phyloP scores from a whole-genome alignment of 2,113 vertebrate genomes.

The Illadopsis cleaveri region DNA sequence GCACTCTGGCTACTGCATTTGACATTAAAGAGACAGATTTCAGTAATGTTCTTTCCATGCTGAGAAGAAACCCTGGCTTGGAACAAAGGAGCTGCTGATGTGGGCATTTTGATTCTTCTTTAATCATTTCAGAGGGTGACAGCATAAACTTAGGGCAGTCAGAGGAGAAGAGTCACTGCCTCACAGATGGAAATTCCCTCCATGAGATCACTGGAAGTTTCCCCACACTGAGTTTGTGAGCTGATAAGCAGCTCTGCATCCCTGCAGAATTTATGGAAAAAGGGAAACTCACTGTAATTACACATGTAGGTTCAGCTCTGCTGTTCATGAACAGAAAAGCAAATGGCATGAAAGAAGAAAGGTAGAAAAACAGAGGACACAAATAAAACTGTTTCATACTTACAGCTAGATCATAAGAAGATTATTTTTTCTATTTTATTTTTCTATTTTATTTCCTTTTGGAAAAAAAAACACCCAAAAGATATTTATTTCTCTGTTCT shows the following conservation, averaged over 20 bases:
- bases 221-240: background rate
- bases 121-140: background rate
- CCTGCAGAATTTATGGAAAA: background rate
- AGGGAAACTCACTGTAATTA: background rate
- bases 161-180: background rate
- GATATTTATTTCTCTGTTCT: background rate
- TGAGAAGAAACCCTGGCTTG: background rate
- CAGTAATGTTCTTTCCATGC: background rate
- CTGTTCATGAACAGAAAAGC: background rate
- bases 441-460: background rate
- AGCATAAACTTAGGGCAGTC: background rate
- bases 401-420: background rate
- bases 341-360: background rate
- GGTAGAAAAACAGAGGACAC: background rate
- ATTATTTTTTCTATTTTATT: background rate
- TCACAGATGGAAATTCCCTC: background rate
- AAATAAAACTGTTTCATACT: background rate
- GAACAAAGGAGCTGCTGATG: conserved; percentile 26
- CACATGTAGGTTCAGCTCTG: background rate
- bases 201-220: background rate
- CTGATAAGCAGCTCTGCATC: background rate
- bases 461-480: accelerated
- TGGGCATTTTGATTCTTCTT: background rate
- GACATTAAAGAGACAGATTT: conserved; percentile 18
- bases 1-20: background rate